A percentile compares a stretch with the other conserved stretches of the same genome.
Conservation (phyloP, 2,888 invertebrate species). For the Drosophila mercatorum region DNA sequence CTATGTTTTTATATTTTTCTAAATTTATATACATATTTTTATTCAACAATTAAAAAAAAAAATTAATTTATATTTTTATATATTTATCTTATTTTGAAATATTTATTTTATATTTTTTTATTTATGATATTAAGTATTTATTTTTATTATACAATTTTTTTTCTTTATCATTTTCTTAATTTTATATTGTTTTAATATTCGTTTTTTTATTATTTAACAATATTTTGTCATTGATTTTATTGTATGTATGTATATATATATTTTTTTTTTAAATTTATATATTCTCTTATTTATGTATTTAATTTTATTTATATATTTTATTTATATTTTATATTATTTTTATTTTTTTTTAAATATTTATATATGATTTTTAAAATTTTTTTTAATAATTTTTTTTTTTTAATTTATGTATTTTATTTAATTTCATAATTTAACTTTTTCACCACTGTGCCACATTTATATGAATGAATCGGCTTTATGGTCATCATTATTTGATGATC, state of each 20-base stretch:
- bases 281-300: not conserved
- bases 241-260: not conserved
- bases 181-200: no score
- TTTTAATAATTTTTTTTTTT: not conserved
- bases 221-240: no score
- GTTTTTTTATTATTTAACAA: not conserved
- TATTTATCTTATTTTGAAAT: not conserved
- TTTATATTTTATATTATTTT: not conserved
- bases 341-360: not conserved
- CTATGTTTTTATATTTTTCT: not conserved
- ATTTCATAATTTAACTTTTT: not conserved
- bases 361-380: not conserved
- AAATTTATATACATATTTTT: not conserved
- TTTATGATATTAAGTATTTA: not conserved
- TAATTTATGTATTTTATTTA: not conserved
- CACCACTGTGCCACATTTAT: not conserved
- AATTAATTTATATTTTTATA: not conserved
- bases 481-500: constrained; percentile 4
- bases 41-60: not conserved
- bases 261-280: not conserved
- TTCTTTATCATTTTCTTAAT: not conserved
- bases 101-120: not conserved
- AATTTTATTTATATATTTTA: not conserved
- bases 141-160: not conserved
- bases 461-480: constrained; percentile 33